Evolutionary conservation across 2,113 vertebrate genomes (phyloP).

Genomic region (Sigmodon hispidus): DNA sequence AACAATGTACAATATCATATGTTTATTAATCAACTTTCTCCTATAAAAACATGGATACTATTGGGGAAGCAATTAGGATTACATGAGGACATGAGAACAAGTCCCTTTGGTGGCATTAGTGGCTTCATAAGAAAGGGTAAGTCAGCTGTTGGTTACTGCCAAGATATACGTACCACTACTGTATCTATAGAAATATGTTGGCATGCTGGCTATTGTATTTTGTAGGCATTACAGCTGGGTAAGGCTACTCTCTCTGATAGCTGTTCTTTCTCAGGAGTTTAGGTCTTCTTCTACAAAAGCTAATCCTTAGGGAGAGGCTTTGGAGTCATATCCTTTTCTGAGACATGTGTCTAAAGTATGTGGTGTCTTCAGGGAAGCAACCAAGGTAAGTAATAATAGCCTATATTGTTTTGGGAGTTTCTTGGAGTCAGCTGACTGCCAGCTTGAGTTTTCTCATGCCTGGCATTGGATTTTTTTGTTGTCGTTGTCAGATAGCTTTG

Average conservation of each 20-base stretch:
- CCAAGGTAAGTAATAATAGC: neutral
- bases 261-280: neutral
- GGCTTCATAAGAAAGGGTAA: neutral
- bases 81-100: neutral
- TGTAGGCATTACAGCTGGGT: neutral
- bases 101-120: neutral
- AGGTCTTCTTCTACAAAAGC: neutral
- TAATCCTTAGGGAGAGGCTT: neutral
- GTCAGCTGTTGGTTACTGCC: neutral
- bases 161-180: neutral
- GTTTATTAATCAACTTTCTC: neutral
- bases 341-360: neutral
- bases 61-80: neutral
- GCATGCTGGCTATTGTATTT: neutral
- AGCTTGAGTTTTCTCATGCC: neutral
- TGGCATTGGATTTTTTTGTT: neutral
- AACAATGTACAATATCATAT: neutral
- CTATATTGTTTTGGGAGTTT: neutral
- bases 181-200: neutral
- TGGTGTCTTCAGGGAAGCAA: neutral
- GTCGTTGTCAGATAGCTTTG: neutral
- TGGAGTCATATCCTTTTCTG: neutral
- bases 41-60: neutral
- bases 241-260: neutral
- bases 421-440: neutral